Percentiles rank a stretch among this genome's conserved stretches.
Conservation (phyloP, 2,888 invertebrate genomes). For the Callyntrura sp. region DNA sequence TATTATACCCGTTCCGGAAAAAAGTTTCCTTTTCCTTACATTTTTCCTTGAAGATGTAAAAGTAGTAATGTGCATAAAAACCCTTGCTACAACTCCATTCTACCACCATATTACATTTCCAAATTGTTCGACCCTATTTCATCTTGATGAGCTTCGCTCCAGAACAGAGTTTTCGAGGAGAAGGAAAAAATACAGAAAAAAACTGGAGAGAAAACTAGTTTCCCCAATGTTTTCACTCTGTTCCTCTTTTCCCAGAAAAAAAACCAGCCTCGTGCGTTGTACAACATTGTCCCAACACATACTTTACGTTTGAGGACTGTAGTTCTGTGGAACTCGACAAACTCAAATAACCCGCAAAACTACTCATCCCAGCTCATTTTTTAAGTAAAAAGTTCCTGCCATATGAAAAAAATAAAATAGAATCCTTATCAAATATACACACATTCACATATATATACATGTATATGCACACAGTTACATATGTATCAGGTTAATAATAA, state of each 20-base stretch:
- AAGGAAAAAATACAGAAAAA: slow-evolving; percentile 3
- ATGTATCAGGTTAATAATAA: neutral
- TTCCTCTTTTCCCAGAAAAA: slow-evolving; percentile 17
- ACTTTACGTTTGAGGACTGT: slow-evolving; percentile 42
- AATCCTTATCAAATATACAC: neutral
- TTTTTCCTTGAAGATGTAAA: neutral
- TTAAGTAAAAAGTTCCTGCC: slow-evolving; percentile 28
- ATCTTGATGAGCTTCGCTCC: slow-evolving; percentile 60
- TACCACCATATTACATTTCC: slow-evolving; percentile 55
- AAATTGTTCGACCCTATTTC: slow-evolving; percentile 66
- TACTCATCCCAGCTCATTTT: slow-evolving; percentile 44
- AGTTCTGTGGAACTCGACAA: slow-evolving; percentile 54
- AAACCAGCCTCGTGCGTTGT: slow-evolving; percentile 1
- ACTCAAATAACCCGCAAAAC: slow-evolving; percentile 60
- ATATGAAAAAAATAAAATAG: neutral
- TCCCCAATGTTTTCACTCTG: slow-evolving; percentile 29
- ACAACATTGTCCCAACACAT: slow-evolving; percentile 9
- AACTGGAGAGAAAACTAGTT: slow-evolving; percentile 54
- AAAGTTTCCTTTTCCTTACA: neutral
- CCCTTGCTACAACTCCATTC: too few species aligned
- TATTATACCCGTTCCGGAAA: slow-evolving; percentile 18
- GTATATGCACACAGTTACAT: too few species aligned
- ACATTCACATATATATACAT: neutral
- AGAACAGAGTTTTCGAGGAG: neutral
- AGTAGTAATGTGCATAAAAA: slow-evolving; percentile 20